Base-by-base conservation (phyloP, 1,140 invertebrate species). In the Apis cerana region DNA sequence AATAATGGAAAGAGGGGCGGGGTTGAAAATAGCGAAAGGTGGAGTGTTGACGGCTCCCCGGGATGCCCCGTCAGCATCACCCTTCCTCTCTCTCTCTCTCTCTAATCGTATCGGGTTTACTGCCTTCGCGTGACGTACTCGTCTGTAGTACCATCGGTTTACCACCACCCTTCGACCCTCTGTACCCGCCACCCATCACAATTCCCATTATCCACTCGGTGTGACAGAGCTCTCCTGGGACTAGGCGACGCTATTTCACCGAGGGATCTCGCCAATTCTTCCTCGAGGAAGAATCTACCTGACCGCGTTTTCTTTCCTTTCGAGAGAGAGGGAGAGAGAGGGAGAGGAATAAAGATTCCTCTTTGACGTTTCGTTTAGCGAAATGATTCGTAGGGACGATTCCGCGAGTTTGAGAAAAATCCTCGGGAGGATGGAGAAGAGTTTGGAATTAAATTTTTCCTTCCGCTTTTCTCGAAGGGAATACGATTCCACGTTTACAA, bases 101-200 rank as follows among this genome's bases (percentile, higher is more conserved):
- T 88, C 85, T 91, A 90, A 92, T 92, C 92, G 91, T 91, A 91
- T 92, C 89, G 90, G 86, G 91, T 93, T 94, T 94, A 93, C 92
- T 90, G 91, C 92, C 89, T 88, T 88, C 88, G 90, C 93, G 93
- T 93, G 92, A 93, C 91, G 90, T 92, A 92, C 92, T 93, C 93
- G 90, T 93, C 91, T 91, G 86, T 84, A 86, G 86, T 84, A 86
- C 85, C 87, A 83, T 89, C 88, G 88, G 86, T 88, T 85, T 85
- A 88, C 86, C 89, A 43, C 33, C 33, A 78, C 85, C 89, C 85
- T 90, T 72, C 72, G 79, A 74, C 82, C 88, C 83, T 91, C 85
- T 88, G 86, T 59, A 80, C 87, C 86, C 86, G 76, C 85, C 84
- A 90, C 90, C 91, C 91, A 90, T 93, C 91, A 91, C 90, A 88